Evolutionary conservation across 2,888 invertebrate genomes (phyloP), one percentile per base, ranked within the genome.

Genomic region (Eledona agricola): DNA sequence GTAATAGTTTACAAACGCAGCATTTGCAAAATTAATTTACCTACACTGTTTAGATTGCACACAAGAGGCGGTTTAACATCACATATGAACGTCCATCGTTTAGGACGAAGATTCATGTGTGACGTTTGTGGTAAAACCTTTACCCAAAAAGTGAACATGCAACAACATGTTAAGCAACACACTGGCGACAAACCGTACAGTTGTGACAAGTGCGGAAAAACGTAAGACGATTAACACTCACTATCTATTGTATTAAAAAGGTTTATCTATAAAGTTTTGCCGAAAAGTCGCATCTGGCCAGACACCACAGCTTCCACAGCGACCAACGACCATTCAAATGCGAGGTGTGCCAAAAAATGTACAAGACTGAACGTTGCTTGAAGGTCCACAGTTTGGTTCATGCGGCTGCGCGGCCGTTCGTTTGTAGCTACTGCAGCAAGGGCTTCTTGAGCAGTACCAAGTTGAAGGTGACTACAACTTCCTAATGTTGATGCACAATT

Each of bases 361-460:
- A 78, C 57, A 82, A 82, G 73, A 82, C 82, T 40, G 81, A 82
- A 65, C 75, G 81, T 10, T 81, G 81, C 56, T 72, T 82, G 1
- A 82, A 81, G 62, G 81, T 82, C 0, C 82, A 82, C 60, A 78
- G 78, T 56, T 70, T 81, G 59, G 80, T 81, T 1, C 82, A 82
- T 63, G 72, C 80, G 1, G 78, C 78, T 50, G 78, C 79, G 47
- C 72, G 82, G 13, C 81, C 81, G 0, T 81, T 80, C 56, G 78
- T 79, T 1, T 82, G 82, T 60, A 75, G 72, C 6, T 78, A 79
- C 42, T 82, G 82, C 66, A 78, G 75, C 46, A 82, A 82, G 66
- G 80, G 81, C n/a, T 82, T 82, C 59, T 75, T 60, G 58, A 87
- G 61, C 79, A 85, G 72, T 76, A 84, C 59, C 76, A 84, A 55